These are phyloP conservation scores for Sparus aurata DNA, from an alignment of 2,797 vertebrate genomes.

Conservation along the genomic window DNA sequence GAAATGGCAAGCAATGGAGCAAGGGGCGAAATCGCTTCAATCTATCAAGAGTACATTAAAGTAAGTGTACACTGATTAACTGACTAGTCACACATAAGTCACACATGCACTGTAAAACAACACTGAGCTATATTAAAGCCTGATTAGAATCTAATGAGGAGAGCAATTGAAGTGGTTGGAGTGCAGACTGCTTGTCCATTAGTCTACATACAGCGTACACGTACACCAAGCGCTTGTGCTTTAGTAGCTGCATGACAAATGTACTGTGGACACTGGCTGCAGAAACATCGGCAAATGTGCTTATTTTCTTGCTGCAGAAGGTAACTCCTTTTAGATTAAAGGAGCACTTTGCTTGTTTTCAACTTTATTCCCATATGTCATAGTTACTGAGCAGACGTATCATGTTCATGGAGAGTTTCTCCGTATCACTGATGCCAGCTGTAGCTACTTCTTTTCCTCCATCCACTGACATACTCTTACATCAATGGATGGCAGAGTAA, in stretches of 20 bases:
- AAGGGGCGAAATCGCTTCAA: slow-evolving; percentile 59
- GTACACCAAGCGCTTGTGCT: slow-evolving; percentile 5
- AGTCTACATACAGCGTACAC: slow-evolving; percentile 1
- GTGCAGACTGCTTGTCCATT: slow-evolving; percentile 47
- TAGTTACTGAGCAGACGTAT: slow-evolving; percentile 34
- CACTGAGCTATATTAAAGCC: slow-evolving; percentile 71
- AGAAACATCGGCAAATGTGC: slow-evolving; percentile 48
- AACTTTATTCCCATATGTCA: slow-evolving; percentile 55
- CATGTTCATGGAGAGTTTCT: slow-evolving; percentile 26
- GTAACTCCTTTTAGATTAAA: slow-evolving; percentile 61
- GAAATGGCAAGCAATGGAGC: slow-evolving; percentile 60
- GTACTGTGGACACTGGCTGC: slow-evolving; percentile 25
- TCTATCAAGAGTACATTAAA: slow-evolving; percentile 79
- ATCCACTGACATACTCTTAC: slow-evolving; percentile 16
- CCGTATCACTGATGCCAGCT: slow-evolving; percentile 29
- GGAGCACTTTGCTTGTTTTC: slow-evolving; percentile 53
- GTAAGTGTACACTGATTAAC: slow-evolving; percentile 71
- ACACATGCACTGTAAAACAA: slow-evolving; percentile 71
- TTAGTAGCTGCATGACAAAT: slow-evolving; percentile 48
- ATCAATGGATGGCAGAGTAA: slow-evolving; percentile 36
- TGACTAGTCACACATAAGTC: slow-evolving; percentile 66
- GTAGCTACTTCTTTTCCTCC: slow-evolving; percentile 33
- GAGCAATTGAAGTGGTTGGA: slow-evolving; percentile 41
- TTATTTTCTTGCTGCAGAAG: slow-evolving; percentile 37
- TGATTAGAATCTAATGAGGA: slow-evolving; percentile 74